A percentile compares a stretch with the other conserved stretches of the same genome.
phyloP scores from a whole-genome alignment of 2,113 vertebrate species.

The Toxotes jaculatrix region DNA sequence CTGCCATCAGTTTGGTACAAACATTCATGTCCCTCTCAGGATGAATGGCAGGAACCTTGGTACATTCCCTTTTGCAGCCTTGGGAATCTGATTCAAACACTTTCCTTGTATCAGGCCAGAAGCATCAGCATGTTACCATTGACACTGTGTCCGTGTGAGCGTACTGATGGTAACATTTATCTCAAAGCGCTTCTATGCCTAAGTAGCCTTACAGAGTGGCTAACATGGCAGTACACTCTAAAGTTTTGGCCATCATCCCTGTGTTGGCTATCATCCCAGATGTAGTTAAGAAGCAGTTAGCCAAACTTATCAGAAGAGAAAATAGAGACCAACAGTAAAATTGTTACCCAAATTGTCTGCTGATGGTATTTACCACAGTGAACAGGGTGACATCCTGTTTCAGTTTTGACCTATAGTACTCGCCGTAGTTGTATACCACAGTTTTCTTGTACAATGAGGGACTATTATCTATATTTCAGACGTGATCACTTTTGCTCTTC shows the following conservation, averaged over 20 bases:
- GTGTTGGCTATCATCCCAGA: background rate
- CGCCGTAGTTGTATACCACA: background rate
- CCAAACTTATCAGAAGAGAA: background rate
- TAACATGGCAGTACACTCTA: background rate
- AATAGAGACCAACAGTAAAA: background rate
- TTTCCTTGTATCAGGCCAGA: background rate
- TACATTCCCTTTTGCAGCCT: no score
- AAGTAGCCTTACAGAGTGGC: background rate
- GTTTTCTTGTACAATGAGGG: background rate
- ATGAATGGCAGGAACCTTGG: background rate
- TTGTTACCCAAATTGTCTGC: background rate
- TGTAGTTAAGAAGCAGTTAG: background rate
- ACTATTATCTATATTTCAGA: background rate
- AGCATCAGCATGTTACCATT: background rate
- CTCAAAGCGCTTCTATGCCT: background rate
- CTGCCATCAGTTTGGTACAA: background rate
- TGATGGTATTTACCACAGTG: background rate
- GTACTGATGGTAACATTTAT: background rate
- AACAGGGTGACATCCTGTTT: background rate
- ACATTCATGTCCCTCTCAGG: background rate
- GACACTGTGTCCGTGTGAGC: background rate
- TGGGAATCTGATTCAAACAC: no score
- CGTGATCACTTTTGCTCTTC: background rate
- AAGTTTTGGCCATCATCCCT: background rate
- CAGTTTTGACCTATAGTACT: background rate